Base-by-base conservation (phyloP, 1,140 invertebrate genomes). In the Zaprionus nigranus region DNA sequence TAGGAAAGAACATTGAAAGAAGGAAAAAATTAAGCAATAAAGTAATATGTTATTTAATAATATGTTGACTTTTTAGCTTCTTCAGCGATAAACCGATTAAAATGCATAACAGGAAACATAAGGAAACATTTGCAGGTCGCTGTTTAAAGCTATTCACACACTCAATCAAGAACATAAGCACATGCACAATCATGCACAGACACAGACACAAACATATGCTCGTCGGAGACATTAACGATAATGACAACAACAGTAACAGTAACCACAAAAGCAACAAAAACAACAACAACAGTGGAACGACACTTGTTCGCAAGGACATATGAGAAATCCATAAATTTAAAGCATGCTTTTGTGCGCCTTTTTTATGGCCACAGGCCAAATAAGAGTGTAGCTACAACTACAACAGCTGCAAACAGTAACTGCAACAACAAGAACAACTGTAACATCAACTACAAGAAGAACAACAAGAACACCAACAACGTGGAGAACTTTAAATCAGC, bases 261-360 rank as follows among this genome's bases (percentile, higher is more conserved):
- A 22, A 22, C 20, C 1, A 1, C 40, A 81, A 43, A 24, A 61
- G 56, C 69, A 78, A 62, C 63, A 72, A 62, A 59, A 78, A 63
- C 54, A 34, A 65, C 66, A 72, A 65, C 62, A 78, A 63, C 54
- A 78, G 51, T 36, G 53, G 62, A 68, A 68, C 79, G 77, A 90
- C 73, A 91, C 78, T 83, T 87, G 80, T 81, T 83, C 51, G 72
- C 88, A 91, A 91, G 88, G 88, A 91, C 88, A 91, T 56, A 65
- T 34, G 67, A 88, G 76, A 85, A 91, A 91, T 91, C 87, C 78
- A 91, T 91, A 91, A 91, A 90, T 91, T 83, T 82, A 71, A 81
- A 91, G 83, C 61, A 77, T 69, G 60, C 77, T 61, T 65, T 78
- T 81, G 62, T 72, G 81, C 74, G 71, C 61, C 74, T 61, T 70